Evolutionary conservation across 1,140 invertebrate genomes (phyloP).

Genomic region (Cepaea nemoralis): DNA sequence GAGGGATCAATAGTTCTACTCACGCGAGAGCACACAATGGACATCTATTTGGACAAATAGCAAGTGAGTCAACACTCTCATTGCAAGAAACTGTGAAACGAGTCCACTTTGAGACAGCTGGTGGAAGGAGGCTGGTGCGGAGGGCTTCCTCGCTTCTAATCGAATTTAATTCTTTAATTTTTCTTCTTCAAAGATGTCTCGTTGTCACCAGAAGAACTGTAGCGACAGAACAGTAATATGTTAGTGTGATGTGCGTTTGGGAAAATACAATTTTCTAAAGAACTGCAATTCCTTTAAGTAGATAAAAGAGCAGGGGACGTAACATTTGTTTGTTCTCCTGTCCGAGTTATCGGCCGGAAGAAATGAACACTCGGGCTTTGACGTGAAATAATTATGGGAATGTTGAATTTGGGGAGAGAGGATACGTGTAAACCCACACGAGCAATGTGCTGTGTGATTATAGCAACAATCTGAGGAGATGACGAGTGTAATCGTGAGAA

Average conservation of each 20-base stretch:
- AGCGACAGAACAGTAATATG: neutral
- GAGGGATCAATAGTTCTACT: slow-evolving; percentile 31
- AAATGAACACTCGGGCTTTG: neutral
- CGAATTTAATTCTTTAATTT: neutral
- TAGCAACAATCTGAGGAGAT: neutral
- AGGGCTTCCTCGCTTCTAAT: neutral
- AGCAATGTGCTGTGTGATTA: neutral
- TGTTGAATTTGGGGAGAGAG: neutral
- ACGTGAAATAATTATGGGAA: neutral
- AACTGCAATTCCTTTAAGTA: neutral
- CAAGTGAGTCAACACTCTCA: slow-evolving; percentile 35
- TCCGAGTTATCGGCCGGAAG: neutral
- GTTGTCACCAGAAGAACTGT: neutral
- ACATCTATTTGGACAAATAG: slow-evolving; percentile 40
- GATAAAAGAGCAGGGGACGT: neutral
- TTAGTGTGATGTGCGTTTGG: neutral
- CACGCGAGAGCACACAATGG: slow-evolving; percentile 29
- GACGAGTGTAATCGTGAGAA: neutral
- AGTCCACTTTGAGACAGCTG: slow-evolving; percentile 12
- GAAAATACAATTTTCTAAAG: neutral
- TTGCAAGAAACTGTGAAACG: slow-evolving; percentile 25
- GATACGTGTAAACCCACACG: neutral
- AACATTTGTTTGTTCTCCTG: neutral
- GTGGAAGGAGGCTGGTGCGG: neutral
- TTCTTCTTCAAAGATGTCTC: too few relatives aligned